Conservation (phyloP, 1,140 invertebrate species). For the Sitophilus oryzae region DNA sequence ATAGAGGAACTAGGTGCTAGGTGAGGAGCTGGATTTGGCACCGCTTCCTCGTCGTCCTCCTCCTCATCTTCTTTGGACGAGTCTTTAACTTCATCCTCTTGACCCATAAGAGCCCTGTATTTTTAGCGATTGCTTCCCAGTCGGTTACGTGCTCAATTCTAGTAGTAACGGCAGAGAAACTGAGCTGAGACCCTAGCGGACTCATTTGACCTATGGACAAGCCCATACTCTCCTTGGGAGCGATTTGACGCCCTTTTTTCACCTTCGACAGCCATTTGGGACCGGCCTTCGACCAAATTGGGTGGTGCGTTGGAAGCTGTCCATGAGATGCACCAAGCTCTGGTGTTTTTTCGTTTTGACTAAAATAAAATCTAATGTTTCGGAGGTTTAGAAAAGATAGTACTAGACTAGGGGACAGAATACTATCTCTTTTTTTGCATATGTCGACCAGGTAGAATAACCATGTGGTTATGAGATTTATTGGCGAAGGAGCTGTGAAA, state of each 20-base stretch:
- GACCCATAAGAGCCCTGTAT: slow-evolving; percentile 74
- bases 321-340: slow-evolving; percentile 74
- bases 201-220: slow-evolving; percentile 71
- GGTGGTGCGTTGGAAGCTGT: slow-evolving; percentile 57
- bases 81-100: slow-evolving; percentile 53
- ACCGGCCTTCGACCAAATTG: slow-evolving; percentile 73
- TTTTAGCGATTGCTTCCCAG: slow-evolving; percentile 86
- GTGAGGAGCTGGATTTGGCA: slow-evolving; percentile 24
- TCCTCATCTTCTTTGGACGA: slow-evolving; percentile 51
- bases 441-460: slow-evolving; percentile 73
- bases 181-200: slow-evolving; percentile 74
- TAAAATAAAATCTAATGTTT: slow-evolving; percentile 31
- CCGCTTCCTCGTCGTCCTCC: slow-evolving; percentile 44
- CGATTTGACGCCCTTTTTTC: slow-evolving; percentile 69
- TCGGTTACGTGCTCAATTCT: slow-evolving; percentile 86
- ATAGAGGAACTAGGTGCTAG: slow-evolving; percentile 14
- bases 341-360: slow-evolving; percentile 61
- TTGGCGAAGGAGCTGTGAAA: slow-evolving; percentile 94
- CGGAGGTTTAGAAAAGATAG: slow-evolving; percentile 10
- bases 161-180: slow-evolving; percentile 59
- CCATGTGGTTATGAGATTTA: slow-evolving; percentile 94
- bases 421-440: slow-evolving; percentile 67
- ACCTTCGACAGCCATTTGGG: slow-evolving; percentile 81
- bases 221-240: slow-evolving; percentile 70
- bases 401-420: slow-evolving; percentile 3